Percentiles rank a stretch among this genome's conserved stretches.
phyloP scores from a whole-genome alignment of 2,797 vertebrate genomes.

The Cynopterus sphinx region DNA sequence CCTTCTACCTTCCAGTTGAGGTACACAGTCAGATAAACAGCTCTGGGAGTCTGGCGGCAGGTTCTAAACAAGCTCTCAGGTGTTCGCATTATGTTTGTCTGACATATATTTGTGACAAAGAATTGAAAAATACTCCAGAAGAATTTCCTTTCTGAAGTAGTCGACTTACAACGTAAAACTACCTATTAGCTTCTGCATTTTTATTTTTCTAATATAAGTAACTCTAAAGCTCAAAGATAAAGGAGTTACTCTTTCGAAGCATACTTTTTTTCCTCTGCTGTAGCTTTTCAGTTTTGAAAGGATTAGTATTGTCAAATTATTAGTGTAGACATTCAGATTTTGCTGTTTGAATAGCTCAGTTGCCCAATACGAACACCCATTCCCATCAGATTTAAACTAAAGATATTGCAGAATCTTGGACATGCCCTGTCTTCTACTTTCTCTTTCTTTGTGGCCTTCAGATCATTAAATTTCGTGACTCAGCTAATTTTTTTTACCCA shows the following conservation, averaged over 20 bases:
- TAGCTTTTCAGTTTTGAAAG: conserved; percentile 27
- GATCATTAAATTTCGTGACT: conserved; percentile 57
- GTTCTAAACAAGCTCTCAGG: background rate
- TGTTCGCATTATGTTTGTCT: conserved; percentile 4
- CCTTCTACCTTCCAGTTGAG: background rate
- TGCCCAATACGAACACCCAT: background rate
- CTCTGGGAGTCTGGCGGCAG: background rate
- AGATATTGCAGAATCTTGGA: background rate
- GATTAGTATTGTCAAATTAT: background rate
- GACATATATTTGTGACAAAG: conserved; percentile 8
- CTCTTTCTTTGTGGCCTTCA: background rate
- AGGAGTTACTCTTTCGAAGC: conserved; percentile 1
- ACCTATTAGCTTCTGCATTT: conserved; percentile 2
- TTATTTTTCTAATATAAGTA: background rate
- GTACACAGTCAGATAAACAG: background rate
- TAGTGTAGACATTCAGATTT: background rate
- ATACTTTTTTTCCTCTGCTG: background rate
- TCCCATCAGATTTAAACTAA: background rate
- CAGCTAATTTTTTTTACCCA: conserved; percentile 47
- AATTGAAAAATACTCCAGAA: conserved; percentile 20
- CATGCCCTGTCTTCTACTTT: background rate
- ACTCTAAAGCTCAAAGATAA: background rate
- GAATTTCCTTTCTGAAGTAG: background rate
- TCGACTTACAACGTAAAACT: background rate
- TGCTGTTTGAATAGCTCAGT: background rate